Evolutionary conservation across 2,113 vertebrate genomes (phyloP).

Genomic region (Telmatochromis sp.): DNA sequence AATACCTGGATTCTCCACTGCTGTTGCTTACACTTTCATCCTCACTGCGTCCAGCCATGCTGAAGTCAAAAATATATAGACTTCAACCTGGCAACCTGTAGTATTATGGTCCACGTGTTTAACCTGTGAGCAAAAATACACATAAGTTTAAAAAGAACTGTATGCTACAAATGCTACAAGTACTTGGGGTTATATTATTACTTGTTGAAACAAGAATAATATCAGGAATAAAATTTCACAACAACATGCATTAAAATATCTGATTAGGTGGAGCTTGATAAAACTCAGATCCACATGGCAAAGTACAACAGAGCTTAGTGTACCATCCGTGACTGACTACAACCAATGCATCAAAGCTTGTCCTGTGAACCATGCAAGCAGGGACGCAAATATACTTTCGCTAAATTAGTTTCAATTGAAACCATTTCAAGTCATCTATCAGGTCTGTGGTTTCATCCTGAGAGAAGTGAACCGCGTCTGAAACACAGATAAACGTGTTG

Average conservation of each 20-base stretch:
- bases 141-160: not conserved
- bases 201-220: not conserved
- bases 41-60: constrained; percentile 95
- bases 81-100: not conserved
- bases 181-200: not conserved
- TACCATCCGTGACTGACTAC: not conserved
- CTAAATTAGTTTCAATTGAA: not conserved
- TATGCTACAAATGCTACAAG: not conserved
- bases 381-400: not conserved
- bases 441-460: not conserved
- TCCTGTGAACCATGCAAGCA: not conserved
- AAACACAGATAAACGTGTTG: not conserved
- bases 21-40: constrained; percentile 94
- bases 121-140: constrained; percentile 3
- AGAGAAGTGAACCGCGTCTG: not conserved
- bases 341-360: not conserved
- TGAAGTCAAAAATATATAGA: constrained; percentile 38
- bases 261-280: not conserved
- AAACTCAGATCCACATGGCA: not conserved
- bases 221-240: not conserved
- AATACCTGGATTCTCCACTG: constrained; percentile 93
- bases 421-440: not conserved
- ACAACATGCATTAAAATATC: not conserved
- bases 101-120: not conserved
- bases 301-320: not conserved